Evolutionary conservation across 2,797 vertebrate genomes (phyloP).

Genomic region (Rhynchotus rufescens): DNA sequence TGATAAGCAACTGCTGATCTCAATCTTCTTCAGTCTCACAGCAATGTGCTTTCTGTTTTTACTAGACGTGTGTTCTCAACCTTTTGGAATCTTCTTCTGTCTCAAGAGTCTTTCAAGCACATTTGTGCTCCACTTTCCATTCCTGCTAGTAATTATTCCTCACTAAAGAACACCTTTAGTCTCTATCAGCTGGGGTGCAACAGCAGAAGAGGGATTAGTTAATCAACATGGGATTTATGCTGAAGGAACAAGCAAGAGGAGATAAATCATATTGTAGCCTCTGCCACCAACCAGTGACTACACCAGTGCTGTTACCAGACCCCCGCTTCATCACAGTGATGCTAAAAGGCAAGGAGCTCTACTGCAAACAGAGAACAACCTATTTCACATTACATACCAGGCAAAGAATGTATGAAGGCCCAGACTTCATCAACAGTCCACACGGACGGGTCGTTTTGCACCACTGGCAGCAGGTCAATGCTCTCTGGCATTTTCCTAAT

Average conservation of each 20-base stretch:
- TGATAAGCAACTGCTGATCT: not conserved
- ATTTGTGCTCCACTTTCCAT: not conserved
- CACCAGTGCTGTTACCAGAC: not conserved
- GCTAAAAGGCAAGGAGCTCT: not conserved
- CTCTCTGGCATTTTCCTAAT: slow-evolving; percentile 85
- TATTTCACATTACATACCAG: slow-evolving; percentile 81
- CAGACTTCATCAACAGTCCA: slow-evolving; percentile 97
- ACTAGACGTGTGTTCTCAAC: not conserved
- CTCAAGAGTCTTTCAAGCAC: not conserved
- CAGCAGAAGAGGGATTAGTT: slow-evolving; percentile 70
- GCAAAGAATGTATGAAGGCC: slow-evolving; percentile 92
- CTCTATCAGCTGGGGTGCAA: slow-evolving; percentile 60
- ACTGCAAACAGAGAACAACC: not conserved
- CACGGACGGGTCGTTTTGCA: slow-evolving; percentile 84
- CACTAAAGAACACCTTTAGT: slow-evolving; percentile 61
- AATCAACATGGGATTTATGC: slow-evolving; percentile 65
- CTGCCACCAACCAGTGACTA: not conserved
- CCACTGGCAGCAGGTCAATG: slow-evolving; percentile 79
- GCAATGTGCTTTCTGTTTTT: not conserved
- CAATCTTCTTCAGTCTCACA: not conserved
- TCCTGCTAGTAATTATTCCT: slow-evolving; percentile 33
- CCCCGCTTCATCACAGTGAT: not conserved
- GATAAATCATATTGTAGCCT: slow-evolving; percentile 62
- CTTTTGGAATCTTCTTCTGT: not conserved
- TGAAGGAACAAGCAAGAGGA: slow-evolving; percentile 77